Evolutionary conservation across 1,140 invertebrate genomes (phyloP), one percentile per base, ranked within the genome.

Genomic region (Melanaphis sacchari): DNA sequence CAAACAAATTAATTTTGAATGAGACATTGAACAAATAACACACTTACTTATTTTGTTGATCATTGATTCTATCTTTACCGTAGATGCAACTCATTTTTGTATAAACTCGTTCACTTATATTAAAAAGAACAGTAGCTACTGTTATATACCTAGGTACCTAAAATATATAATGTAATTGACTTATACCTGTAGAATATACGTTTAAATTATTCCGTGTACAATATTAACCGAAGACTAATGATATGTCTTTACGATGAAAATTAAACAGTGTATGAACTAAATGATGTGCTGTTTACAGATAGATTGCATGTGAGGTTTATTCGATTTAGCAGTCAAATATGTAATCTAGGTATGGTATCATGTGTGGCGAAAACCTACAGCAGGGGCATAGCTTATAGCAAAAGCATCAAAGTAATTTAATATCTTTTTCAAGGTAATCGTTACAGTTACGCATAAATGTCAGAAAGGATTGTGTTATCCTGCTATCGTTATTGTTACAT

Each of bases 1-100:
- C 41, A 85, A 26, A 85, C 4, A 40, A 89, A 54, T 36, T 36
- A 89, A 54, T 54, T 52, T 89, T 54, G 49, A n/a, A 21, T 76
- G n/a, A 76, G 18, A 76, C 59, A 76, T 4, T 6, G n/a, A 36
- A 76, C 15, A n/a, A 88, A 54, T 31, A 38, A 24, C 22, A 49
- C 36, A 52, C 91, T 85, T 54, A 93, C 91, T 93, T 84, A 26
- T 93, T 93, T 85, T 54, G n/a, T 15, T 84, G 91, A 52, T 93
- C 76, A 21, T 40, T 40, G 36, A 38, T 26, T 93, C 24, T 49
- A 22, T 54, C 46, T 38, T 43, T 52, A 8, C 91, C 76, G 22
- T 93, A 85, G 1, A 52, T 54, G 4, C 52, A 40, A 85, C 36
- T 93, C 91, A 93, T 93, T 85, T 92, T 84, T 76, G 11, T 18